These are phyloP conservation scores for Melanotaenia maccullochi DNA, from an alignment of 2,797 vertebrate species.

Conservation along the genomic window DNA sequence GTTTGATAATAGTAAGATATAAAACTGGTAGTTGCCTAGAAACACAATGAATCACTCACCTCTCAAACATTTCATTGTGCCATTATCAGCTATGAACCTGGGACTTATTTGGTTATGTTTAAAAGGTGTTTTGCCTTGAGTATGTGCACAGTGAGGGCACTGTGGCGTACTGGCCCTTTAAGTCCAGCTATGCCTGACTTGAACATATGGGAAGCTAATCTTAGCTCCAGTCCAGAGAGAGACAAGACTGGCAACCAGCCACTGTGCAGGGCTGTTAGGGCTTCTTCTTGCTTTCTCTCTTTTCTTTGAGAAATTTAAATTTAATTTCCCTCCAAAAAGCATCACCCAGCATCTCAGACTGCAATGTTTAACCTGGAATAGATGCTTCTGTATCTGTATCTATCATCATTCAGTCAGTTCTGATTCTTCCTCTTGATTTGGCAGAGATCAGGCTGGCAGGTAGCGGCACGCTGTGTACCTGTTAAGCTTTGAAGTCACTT, in stretches of 20 bases:
- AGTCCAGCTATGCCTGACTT: slow-evolving; percentile 77
- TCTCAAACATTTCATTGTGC: neutral
- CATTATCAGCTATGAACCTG: neutral
- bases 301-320: slow-evolving; percentile 18
- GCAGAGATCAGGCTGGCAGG: slow-evolving; percentile 24
- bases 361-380: slow-evolving; percentile 1
- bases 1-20: neutral
- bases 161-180: slow-evolving; percentile 80
- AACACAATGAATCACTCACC: neutral
- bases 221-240: slow-evolving; percentile 83
- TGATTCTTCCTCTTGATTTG: slow-evolving; percentile 41
- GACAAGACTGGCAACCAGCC: slow-evolving; percentile 81
- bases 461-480: slow-evolving; percentile 29
- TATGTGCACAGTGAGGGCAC: slow-evolving; percentile 11
- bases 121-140: neutral
- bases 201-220: slow-evolving; percentile 89
- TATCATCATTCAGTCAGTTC: slow-evolving; percentile 21
- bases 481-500: slow-evolving; percentile 5
- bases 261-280: slow-evolving; percentile 65
- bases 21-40: neutral
- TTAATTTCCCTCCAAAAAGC: slow-evolving; percentile 1
- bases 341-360: neutral
- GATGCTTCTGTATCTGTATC: slow-evolving; percentile 19
- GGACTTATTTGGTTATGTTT: neutral
- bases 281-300: slow-evolving; percentile 44